Evolutionary conservation across 2,888 invertebrate species (phyloP), one percentile per base, ranked within the genome.

Genomic region (Ennomos quercinarius): DNA sequence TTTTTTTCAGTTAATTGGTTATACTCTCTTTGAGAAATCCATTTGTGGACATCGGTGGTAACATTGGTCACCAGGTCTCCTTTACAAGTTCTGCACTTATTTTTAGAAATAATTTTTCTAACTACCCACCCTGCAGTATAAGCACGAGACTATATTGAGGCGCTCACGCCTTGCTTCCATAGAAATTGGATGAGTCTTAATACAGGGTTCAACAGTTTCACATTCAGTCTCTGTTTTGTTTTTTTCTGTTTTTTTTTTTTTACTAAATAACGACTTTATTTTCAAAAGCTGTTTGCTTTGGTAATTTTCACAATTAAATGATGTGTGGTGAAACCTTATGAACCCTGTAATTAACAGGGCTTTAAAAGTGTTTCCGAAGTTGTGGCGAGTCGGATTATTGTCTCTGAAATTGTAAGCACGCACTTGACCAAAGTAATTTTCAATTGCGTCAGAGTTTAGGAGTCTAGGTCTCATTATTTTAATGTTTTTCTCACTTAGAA

Each of bases 121-220:
- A 13, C 36, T 1, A 58, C 58, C 52, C 58, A 58, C 27, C 53
- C 58, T 9, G 44, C 53, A 27, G 58, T 58, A 37, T 53, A 58
- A 17, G 58, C 58, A 27, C 45, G 34, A 10, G 49, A 48, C 10
- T 53, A 53, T 35, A 17, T 48, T 53, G 5, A 58, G 5, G 1
- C 58, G 11, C 38, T 48, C 48, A 34, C 40, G 49, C 12, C 43
- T n/a, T n/a, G 49, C 48, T 49, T 48, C 40, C 8, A 3, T 17
- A 1, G 17, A 17, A 17, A 17, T 17, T 17, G 17, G 17, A 17
- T 17, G 17, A 17, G 17, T 2, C 17, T 35, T 44, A 42, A 11
- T 10, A 49, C 9, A 10, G 6, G 8, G 8, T 35, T 44, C 44
- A 34, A 34, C 10, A 34, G 9, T n/a, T 44, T 27, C 9, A 43